Evolutionary conservation across 2,113 vertebrate genomes (phyloP).

Genomic region (Bostrychus sinensis): DNA sequence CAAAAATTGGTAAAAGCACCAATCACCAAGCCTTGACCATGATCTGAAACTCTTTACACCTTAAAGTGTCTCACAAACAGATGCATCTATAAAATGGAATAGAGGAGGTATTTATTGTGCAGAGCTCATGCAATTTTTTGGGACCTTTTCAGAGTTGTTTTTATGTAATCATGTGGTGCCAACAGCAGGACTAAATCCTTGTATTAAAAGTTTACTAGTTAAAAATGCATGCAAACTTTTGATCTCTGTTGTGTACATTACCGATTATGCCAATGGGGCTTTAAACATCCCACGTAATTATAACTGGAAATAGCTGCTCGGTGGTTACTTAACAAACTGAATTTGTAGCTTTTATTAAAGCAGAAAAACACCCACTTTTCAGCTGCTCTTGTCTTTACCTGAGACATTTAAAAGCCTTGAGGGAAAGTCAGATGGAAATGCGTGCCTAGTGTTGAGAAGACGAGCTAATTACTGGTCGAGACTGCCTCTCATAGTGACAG

Average conservation of each 20-base stretch:
- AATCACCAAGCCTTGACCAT: too few species aligned
- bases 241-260: not conserved
- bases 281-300: constrained; percentile 12
- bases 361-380: constrained; percentile 4
- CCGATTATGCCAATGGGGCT: constrained; percentile 11
- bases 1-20: too few species aligned
- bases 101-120: too few species aligned
- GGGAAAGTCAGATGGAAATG: constrained; percentile 10
- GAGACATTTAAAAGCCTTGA: constrained; percentile 29
- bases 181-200: too few species aligned
- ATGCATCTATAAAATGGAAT: too few species aligned
- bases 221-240: not conserved
- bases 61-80: too few species aligned
- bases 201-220: not conserved
- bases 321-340: constrained; percentile 8
- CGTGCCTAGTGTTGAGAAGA: not conserved
- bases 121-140: too few species aligned
- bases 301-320: constrained; percentile 23
- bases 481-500: constrained; percentile 30
- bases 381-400: constrained; percentile 21
- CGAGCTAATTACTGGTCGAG: constrained; percentile 46
- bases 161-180: not conserved
- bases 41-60: too few species aligned
- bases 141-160: not conserved
- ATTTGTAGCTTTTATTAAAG: constrained; percentile 11